Evolutionary conservation across 1,140 invertebrate species (phyloP).

Genomic region (Saxidomus purpurata): DNA sequence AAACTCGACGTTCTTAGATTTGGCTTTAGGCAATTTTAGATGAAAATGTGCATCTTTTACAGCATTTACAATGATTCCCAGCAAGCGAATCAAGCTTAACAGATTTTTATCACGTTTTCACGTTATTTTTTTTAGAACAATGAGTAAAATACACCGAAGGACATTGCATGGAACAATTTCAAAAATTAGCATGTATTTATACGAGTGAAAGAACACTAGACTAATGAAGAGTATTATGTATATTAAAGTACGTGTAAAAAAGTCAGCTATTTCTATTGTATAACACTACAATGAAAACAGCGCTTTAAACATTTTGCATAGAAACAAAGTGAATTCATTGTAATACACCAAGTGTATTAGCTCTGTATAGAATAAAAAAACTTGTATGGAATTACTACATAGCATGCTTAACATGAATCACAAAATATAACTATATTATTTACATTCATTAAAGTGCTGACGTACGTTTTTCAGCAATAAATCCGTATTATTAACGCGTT

Average conservation of each 20-base stretch:
- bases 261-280: conserved; percentile 31
- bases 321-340: conserved; percentile 65
- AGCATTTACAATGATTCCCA: too few relatives aligned
- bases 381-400: background rate
- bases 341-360: conserved; percentile 6
- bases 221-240: conserved; percentile 4
- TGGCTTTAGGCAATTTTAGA: too few relatives aligned
- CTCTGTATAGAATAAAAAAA: conserved; percentile 26
- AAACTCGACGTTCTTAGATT: too few relatives aligned
- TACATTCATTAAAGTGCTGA: background rate
- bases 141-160: too few relatives aligned
- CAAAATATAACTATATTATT: conserved; percentile 14
- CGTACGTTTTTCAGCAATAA: background rate
- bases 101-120: too few relatives aligned
- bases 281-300: conserved; percentile 43
- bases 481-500: too few relatives aligned
- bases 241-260: background rate
- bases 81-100: too few relatives aligned
- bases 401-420: conserved; percentile 38
- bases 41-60: too few relatives aligned
- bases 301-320: conserved; percentile 62
- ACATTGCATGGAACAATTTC: too few relatives aligned
- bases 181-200: too few relatives aligned
- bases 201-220: background rate
- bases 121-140: too few relatives aligned